A percentile compares a stretch with the other conserved stretches of the same genome.
phyloP scores from a whole-genome alignment of 1,140 invertebrate genomes.

The Brachystomella parvula region DNA sequence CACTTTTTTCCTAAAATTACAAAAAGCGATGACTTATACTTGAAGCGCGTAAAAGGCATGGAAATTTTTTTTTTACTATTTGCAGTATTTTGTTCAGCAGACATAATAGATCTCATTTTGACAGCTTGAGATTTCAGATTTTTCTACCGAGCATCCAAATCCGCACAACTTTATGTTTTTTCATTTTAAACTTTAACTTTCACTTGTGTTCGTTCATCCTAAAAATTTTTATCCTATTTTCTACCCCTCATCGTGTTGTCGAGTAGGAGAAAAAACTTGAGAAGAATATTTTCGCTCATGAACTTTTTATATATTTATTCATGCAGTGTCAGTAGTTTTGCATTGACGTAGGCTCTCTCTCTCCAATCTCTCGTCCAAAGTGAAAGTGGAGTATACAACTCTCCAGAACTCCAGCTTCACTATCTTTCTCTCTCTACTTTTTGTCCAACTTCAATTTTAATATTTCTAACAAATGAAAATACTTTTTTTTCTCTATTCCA shows the following conservation, averaged over 20 bases:
- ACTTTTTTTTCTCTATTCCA: neutral
- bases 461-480: neutral
- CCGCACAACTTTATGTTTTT: neutral
- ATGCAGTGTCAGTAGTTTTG: neutral
- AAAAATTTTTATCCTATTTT: neutral
- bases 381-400: neutral
- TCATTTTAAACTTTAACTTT: neutral
- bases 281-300: neutral
- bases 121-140: neutral
- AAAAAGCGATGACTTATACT: neutral
- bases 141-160: neutral
- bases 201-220: neutral
- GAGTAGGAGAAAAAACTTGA: too few species aligned
- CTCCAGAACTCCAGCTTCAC: neutral
- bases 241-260: neutral
- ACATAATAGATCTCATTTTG: too few species aligned
- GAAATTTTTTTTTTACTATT: too few species aligned
- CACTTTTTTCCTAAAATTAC: neutral
- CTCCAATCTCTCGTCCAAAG: neutral
- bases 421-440: neutral
- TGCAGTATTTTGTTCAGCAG: too few species aligned
- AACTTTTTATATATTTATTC: slow-evolving; percentile 1
- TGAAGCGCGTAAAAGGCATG: too few species aligned
- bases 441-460: neutral
- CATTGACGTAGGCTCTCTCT: too few species aligned